A percentile compares a stretch with the other conserved stretches of the same genome.
phyloP scores from a whole-genome alignment of 2,113 vertebrate genomes.

The Polyodon spathula region DNA sequence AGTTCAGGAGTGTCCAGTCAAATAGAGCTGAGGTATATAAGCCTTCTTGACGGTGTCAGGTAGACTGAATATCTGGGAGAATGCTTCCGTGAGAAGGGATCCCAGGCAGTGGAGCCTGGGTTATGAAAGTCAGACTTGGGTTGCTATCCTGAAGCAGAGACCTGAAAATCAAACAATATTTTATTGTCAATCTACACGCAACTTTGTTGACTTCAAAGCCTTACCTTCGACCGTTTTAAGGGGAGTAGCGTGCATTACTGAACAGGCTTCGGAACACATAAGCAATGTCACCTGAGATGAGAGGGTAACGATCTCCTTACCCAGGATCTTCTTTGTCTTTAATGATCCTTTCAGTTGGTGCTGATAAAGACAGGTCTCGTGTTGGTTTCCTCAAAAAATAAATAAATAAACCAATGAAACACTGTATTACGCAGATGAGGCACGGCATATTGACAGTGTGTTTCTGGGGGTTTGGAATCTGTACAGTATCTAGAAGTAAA shows the following conservation, averaged over 20 bases:
- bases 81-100: slow-evolving; percentile 30
- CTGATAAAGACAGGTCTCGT: slow-evolving; percentile 24
- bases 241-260: no score
- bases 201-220: neutral
- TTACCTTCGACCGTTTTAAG: slow-evolving; percentile 19
- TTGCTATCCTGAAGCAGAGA: slow-evolving; percentile 42
- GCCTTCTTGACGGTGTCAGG: slow-evolving; percentile 29
- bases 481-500: no score
- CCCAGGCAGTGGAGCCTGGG: slow-evolving; percentile 43
- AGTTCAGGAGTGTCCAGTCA: no score
- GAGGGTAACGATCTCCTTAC: slow-evolving; percentile 28
- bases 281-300: no score
- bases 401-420: slow-evolving; percentile 46
- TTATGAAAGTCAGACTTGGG: slow-evolving; percentile 51
- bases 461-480: no score
- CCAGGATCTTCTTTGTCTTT: slow-evolving; percentile 22
- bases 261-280: no score
- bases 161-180: slow-evolving; percentile 20
- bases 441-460: slow-evolving; percentile 37
- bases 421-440: slow-evolving; percentile 39
- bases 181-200: neutral
- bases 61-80: slow-evolving; percentile 32
- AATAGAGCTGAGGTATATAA: neutral
- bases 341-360: slow-evolving; percentile 26
- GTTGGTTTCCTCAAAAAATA: slow-evolving; percentile 31